phyloP scores from a whole-genome alignment of 2,113 vertebrate species.

The Hassar affinis region DNA sequence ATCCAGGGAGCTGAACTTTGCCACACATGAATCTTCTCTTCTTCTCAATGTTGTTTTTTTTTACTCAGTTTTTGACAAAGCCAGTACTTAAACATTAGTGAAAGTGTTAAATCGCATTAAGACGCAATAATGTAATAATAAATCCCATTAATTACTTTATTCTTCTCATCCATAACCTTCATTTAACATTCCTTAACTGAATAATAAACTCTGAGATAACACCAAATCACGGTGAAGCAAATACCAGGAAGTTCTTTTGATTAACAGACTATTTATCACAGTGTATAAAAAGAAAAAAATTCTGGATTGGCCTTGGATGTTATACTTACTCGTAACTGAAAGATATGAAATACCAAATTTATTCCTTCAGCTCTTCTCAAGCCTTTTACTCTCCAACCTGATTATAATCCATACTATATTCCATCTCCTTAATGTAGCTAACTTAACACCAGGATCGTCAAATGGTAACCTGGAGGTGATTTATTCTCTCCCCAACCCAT shows the following conservation, averaged over 20 bases:
- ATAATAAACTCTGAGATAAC: neutral
- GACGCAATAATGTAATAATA: no score
- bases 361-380: neutral
- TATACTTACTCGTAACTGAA: neutral
- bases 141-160: no score
- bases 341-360: neutral
- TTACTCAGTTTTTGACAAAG: neutral
- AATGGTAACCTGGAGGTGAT: no score
- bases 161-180: neutral
- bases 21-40: neutral
- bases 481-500: no score
- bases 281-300: neutral
- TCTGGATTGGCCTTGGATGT: neutral
- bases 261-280: no score
- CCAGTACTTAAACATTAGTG: neutral
- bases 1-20: neutral
- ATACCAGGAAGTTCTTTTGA: neutral
- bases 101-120: neutral
- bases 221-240: neutral
- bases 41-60: neutral
- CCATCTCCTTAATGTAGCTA: neutral
- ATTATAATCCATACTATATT: neutral
- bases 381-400: neutral
- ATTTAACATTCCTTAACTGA: neutral
- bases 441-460: neutral